Evolutionary conservation across 2,888 invertebrate species (phyloP).

Genomic region (Hydropsyche betteni): DNA sequence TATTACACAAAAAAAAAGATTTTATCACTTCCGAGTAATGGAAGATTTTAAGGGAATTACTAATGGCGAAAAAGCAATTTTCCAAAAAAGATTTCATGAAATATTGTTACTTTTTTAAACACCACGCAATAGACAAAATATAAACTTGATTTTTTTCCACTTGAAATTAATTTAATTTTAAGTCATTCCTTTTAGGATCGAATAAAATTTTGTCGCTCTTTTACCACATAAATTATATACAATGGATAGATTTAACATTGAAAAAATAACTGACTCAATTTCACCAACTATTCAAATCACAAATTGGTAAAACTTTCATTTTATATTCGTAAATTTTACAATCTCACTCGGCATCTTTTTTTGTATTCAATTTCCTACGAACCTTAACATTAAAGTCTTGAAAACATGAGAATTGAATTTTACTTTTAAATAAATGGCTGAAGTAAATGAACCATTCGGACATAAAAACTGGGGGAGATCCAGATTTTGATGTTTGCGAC

Average conservation of each 20-base stretch:
- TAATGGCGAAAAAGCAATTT: conserved; percentile 22
- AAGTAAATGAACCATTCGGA: conserved; percentile 30
- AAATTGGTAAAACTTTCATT: conserved; percentile 24
- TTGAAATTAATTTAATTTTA: not conserved
- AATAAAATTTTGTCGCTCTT: conserved; percentile 31
- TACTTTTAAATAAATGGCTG: conserved; percentile 43
- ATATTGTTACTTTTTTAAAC: not conserved
- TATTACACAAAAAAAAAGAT: conserved; percentile 4
- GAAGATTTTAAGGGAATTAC: not conserved
- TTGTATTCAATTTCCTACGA: conserved; percentile 43
- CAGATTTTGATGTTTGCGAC: conserved; percentile 36
- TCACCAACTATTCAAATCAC: conserved; percentile 17
- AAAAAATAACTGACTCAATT: conserved; percentile 36
- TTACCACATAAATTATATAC: conserved; percentile 22
- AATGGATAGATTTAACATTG: conserved; percentile 36
- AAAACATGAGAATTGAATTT: conserved; percentile 49
- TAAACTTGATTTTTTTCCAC: conserved; percentile 2
- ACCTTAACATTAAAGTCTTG: conserved; percentile 45
- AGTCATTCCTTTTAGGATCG: not conserved
- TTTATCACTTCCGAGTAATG: not conserved
- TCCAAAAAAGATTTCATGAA: conserved; percentile 5
- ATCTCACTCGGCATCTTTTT: conserved; percentile 49
- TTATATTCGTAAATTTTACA: conserved; percentile 32
- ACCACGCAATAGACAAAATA: conserved; percentile 34
- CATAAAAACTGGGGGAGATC: conserved; percentile 47